phyloP scores from a whole-genome alignment of 2,797 vertebrate genomes.

The Darevskia nairensis region DNA sequence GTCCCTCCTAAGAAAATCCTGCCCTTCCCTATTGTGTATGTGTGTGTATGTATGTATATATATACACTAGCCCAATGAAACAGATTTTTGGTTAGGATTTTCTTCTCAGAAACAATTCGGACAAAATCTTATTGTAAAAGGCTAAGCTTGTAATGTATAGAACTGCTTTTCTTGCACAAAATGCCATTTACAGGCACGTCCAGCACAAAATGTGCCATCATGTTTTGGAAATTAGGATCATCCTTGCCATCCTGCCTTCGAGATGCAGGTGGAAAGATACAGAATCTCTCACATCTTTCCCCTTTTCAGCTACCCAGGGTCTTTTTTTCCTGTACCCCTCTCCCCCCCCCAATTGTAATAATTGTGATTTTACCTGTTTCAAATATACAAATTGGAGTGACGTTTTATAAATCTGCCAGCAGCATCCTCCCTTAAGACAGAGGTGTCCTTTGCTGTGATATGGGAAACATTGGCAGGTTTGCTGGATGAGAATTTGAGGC shows the following conservation, averaged over 20 bases:
- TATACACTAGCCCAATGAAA: background rate
- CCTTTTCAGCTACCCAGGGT: background rate
- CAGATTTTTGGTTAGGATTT: background rate
- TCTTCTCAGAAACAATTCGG: background rate
- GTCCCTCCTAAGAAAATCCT: conserved; percentile 45
- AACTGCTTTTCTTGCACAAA: background rate
- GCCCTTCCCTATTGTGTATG: conserved; percentile 24
- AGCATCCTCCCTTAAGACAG: conserved; percentile 55
- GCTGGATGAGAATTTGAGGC: conserved; percentile 21
- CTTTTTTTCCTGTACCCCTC: background rate
- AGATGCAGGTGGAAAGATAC: background rate
- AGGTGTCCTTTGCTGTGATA: conserved; percentile 57
- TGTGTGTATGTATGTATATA: background rate
- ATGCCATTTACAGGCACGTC: no score
- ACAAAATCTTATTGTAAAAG: background rate
- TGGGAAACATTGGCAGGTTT: conserved; percentile 52
- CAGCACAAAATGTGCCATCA: background rate
- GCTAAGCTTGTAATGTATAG: background rate
- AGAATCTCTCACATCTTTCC: background rate
- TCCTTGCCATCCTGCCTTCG: background rate
- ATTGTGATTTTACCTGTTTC: background rate
- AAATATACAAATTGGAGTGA: background rate
- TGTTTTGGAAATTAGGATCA: background rate
- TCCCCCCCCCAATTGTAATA: background rate
- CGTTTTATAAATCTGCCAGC: conserved; percentile 51